phyloP scores from a whole-genome alignment of 2,113 vertebrate species.

The Seriola rivoliana region DNA sequence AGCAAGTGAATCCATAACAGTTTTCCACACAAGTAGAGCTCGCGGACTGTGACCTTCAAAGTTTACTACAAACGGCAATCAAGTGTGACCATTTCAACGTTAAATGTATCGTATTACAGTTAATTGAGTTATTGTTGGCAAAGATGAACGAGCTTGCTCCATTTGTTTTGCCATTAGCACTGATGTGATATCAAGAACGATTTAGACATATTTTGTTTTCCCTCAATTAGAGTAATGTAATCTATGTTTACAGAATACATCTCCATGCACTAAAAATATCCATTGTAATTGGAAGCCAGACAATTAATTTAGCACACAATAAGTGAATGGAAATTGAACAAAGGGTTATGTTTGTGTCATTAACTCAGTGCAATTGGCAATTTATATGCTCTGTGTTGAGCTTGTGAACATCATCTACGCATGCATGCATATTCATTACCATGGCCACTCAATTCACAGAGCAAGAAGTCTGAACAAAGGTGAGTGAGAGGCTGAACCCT shows the following conservation, averaged over 20 bases:
- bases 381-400: constrained; percentile 74
- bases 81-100: constrained; percentile 44
- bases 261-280: constrained; percentile 59
- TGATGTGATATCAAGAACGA: constrained; percentile 65
- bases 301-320: constrained; percentile 72
- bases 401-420: constrained; percentile 69
- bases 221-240: constrained; percentile 74
- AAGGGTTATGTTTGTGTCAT: constrained; percentile 80
- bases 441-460: constrained; percentile 56
- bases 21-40: constrained; percentile 49
- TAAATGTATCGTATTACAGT: constrained; percentile 49
- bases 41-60: constrained; percentile 73
- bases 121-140: constrained; percentile 69
- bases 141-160: constrained; percentile 49
- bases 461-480: constrained; percentile 67
- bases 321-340: constrained; percentile 78
- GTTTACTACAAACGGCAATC: constrained; percentile 58
- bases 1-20: constrained; percentile 63
- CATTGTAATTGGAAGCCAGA: constrained; percentile 70
- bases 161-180: constrained; percentile 67
- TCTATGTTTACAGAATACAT: constrained; percentile 74
- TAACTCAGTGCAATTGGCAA: constrained; percentile 77
- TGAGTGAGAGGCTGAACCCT: constrained; percentile 65
- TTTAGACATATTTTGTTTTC: constrained; percentile 65
- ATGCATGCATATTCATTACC: constrained; percentile 73